These are phyloP conservation scores for Pipa parva DNA, from an alignment of 2,113 vertebrate species.

Conservation along the genomic window DNA sequence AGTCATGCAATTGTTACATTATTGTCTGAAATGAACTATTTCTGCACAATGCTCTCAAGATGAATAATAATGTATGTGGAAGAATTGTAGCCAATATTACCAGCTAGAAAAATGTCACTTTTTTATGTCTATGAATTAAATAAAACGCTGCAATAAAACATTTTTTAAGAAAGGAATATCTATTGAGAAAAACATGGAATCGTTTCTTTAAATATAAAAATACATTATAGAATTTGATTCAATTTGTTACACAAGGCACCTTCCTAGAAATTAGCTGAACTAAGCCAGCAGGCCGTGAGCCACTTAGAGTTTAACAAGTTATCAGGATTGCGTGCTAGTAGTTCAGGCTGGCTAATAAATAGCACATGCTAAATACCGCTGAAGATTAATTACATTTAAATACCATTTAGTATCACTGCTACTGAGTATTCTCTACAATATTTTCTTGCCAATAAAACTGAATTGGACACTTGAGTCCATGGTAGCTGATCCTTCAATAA, in stretches of 20 bases:
- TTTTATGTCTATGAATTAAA: no score
- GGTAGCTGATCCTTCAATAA: background rate
- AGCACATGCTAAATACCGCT: slow-evolving; percentile 45
- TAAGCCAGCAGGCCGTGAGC: slow-evolving; percentile 41
- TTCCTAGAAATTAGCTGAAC: slow-evolving; percentile 48
- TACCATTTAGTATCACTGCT: background rate
- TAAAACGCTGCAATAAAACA: no score
- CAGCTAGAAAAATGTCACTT: no score
- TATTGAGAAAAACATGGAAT: no score
- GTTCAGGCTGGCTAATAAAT: slow-evolving; percentile 46
- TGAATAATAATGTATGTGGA: no score
- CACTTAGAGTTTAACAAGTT: slow-evolving; percentile 43
- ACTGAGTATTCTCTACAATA: slow-evolving; percentile 11
- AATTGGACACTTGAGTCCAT: background rate
- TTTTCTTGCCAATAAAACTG: slow-evolving; percentile 22
- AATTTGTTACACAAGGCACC: background rate
- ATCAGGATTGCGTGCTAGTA: slow-evolving; percentile 41
- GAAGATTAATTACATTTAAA: background rate
- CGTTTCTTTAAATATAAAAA: background rate
- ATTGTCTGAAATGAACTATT: no score
- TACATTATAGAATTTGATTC: background rate
- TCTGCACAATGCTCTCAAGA: no score
- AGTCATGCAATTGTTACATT: no score
- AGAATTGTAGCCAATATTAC: no score
- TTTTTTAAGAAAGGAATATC: no score